Conservation (phyloP, 2,113 vertebrate species). For the Mormyrus iriodes region DNA sequence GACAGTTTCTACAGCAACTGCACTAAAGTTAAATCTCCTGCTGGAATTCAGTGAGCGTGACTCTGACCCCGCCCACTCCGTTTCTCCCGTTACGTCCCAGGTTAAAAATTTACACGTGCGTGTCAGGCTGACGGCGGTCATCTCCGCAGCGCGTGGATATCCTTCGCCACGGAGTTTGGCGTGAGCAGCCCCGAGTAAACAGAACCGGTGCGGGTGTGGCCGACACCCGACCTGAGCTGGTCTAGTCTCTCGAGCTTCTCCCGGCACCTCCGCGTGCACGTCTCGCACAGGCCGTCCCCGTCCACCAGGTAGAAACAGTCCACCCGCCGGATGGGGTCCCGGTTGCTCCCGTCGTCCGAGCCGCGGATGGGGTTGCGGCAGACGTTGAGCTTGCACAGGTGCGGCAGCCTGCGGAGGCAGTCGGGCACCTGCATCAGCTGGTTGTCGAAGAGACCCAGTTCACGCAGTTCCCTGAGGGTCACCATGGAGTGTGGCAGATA, state of each 20-base stretch:
- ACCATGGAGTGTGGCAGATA: constrained; percentile 58
- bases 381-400: constrained; percentile 70
- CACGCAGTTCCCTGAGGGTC: constrained; percentile 65
- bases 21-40: neutral
- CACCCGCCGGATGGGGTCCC: constrained; percentile 43
- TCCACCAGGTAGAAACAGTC: constrained; percentile 65
- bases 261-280: constrained; percentile 63
- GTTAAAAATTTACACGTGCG: neutral
- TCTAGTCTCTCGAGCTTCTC: constrained; percentile 55
- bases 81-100: neutral
- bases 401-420: constrained; percentile 68
- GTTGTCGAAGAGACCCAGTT: constrained; percentile 80
- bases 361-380: constrained; percentile 71
- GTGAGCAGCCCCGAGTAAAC: constrained; percentile 52
- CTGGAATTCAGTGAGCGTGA: neutral
- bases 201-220: constrained; percentile 20
- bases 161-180: constrained; percentile 61
- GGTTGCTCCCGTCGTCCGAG: neutral
- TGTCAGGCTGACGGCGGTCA: constrained; percentile 23
- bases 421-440: constrained; percentile 59
- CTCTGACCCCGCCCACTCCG: neutral
- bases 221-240: constrained; percentile 29
- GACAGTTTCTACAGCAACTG: neutral
- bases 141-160: constrained; percentile 59
- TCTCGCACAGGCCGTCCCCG: constrained; percentile 64